Percentiles rank a stretch among this genome's conserved stretches.
phyloP scores from a whole-genome alignment of 1,140 invertebrate genomes.

The fruit fly (Drosophila melanogaster) region DNA sequence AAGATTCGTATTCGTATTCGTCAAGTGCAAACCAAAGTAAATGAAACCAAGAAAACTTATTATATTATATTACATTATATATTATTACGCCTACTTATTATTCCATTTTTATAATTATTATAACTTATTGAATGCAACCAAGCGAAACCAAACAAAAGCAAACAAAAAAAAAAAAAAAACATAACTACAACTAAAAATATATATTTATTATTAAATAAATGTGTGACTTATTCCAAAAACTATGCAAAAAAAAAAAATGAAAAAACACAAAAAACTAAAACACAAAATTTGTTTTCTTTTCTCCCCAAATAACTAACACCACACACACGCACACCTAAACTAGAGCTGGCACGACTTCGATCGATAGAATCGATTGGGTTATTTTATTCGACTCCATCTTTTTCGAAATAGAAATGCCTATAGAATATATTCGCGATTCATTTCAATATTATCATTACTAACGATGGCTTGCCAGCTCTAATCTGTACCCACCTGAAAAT shows the following conservation, averaged over 20 bases:
- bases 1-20: conserved; percentile 72
- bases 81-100: conserved; percentile 83
- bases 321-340: conserved; percentile 15
- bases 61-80: conserved; percentile 80
- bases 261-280: conserved; percentile 60
- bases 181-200: conserved; percentile 51
- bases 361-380: not conserved
- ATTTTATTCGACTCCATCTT: too few species aligned
- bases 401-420: too few species aligned
- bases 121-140: conserved; percentile 72
- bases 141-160: conserved; percentile 35
- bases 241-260: conserved; percentile 51
- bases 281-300: conserved; percentile 68
- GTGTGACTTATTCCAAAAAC: conserved; percentile 77
- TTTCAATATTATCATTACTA: not conserved
- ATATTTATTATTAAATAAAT: conserved; percentile 78
- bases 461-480: not conserved
- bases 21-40: conserved; percentile 64
- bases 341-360: not conserved
- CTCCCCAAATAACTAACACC: conserved; percentile 19
- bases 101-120: conserved; percentile 84
- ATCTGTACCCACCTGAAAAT: conserved; percentile 13
- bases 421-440: too few species aligned
- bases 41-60: conserved; percentile 70
- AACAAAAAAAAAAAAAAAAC: conserved; percentile 37